Conservation (phyloP, 2,113 vertebrate genomes). For the Oncorhynchus masou region DNA sequence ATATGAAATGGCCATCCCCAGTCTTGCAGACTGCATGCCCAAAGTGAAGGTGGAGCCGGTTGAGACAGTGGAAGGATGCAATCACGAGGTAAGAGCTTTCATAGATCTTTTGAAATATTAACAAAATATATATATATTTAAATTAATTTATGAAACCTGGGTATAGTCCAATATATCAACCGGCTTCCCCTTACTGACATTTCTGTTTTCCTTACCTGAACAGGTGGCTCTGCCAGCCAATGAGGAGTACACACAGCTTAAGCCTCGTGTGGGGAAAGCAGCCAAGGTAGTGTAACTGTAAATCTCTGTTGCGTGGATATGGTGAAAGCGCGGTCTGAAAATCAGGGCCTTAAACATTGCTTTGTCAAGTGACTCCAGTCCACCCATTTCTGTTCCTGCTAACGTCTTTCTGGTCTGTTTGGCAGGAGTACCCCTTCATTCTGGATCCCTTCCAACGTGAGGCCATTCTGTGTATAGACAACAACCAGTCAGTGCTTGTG, state of each 20-base stretch:
- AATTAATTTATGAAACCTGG: background rate
- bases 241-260: slow-evolving; percentile 85
- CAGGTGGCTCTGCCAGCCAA: slow-evolving; percentile 89
- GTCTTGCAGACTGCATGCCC: slow-evolving; percentile 92
- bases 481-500: slow-evolving; percentile 96
- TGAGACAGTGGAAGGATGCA: slow-evolving; percentile 93
- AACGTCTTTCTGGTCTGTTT: slow-evolving; percentile 1
- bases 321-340: background rate
- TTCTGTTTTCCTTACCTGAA: background rate
- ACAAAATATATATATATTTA: too few species aligned
- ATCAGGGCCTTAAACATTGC: background rate
- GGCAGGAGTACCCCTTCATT: slow-evolving; percentile 94
- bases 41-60: slow-evolving; percentile 90
- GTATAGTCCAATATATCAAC: background rate
- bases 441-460: slow-evolving; percentile 97
- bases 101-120: background rate
- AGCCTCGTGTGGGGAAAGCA: slow-evolving; percentile 89
- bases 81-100: slow-evolving; percentile 84
- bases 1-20: slow-evolving; percentile 40
- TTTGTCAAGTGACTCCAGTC: background rate
- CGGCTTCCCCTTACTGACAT: background rate
- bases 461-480: slow-evolving; percentile 94
- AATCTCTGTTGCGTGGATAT: too few species aligned
- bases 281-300: slow-evolving; percentile 80
- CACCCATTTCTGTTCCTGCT: background rate